Base-by-base conservation (phyloP, 2,113 vertebrate species). In the Cyanocitta stelleri region DNA sequence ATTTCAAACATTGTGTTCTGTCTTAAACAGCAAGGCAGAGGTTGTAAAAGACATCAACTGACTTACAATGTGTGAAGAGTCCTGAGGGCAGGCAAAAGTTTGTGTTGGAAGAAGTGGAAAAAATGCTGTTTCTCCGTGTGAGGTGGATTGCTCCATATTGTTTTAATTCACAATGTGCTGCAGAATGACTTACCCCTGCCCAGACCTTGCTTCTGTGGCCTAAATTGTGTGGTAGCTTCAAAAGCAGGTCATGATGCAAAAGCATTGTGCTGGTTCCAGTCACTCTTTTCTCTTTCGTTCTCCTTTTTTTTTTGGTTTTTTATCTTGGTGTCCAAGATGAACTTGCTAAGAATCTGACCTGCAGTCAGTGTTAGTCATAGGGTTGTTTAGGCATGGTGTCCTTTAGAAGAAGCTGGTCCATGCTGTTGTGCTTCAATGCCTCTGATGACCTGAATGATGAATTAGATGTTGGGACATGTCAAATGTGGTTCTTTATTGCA, bases 161-260 rank as follows among this genome's bases (percentile, higher is more conserved):
- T 67, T 78, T 67, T 81, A 33, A 62, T 80, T 73, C 1, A 2
- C 51, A 77, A 7, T 0, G 1, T 74, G 44, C 68, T 89, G 61
- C 77, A 58, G 85, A 71, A 74, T 58, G 27, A 91, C 61, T 84
- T 66, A 12, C 51, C 52, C 44, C 29, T 30, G 59, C 30, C 17
- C 66, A 48, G 41, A 69, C 55, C 26, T 90, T 49, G 72, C 72
- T 89, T 90, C 16, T 2, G 33, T 92, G 88, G 82, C 88, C 54
- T 82, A n/a, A 93, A 72, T 72, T 92, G 48, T 72, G 66, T 85
- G 46, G 68, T 58, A 82, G 58, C 49, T 41, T 87, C 43, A 54
- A 71, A 95, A 96, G 80, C 80, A 94, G 93, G 89, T 96, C 76
- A 80, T 43, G 80, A 80, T 96, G 83, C 41, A 90, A 85, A 93